phyloP scores from a whole-genome alignment of 2,888 invertebrate species.

The Cordilura impudica region DNA sequence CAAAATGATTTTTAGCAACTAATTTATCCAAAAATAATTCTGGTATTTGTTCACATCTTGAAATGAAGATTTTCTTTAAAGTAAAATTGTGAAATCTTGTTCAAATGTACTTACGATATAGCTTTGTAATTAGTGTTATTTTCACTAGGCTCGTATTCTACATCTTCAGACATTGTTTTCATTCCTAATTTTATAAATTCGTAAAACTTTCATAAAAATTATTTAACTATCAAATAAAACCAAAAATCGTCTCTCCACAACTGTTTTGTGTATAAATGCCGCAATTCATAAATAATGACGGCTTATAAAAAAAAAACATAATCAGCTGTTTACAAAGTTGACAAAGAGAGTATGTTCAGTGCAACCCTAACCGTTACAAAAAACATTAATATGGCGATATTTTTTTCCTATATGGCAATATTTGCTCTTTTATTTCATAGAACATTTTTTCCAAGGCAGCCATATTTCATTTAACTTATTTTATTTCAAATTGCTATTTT shows the following conservation, averaged over 20 bases:
- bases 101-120: constrained; percentile 65
- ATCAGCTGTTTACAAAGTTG: no score
- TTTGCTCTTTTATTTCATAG: no score
- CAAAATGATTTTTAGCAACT: constrained; percentile 83
- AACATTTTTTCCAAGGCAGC: no score
- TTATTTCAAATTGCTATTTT: no score
- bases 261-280: neutral
- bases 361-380: no score
- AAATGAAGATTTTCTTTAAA: neutral
- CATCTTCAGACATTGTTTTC: constrained; percentile 58
- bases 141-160: constrained; percentile 52
- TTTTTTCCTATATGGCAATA: no score
- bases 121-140: constrained; percentile 70
- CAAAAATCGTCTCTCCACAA: neutral
- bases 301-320: no score
- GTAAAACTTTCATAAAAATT: constrained; percentile 2
- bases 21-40: constrained; percentile 81
- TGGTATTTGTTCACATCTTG: constrained; percentile 83
- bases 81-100: neutral
- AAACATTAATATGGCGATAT: no score
- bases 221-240: neutral
- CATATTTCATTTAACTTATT: no score
- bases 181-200: neutral
- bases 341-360: no score
- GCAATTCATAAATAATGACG: neutral